These are phyloP conservation scores for Thymallus thymallus DNA, from an alignment of 2,113 vertebrate species.

Conservation along the genomic window DNA sequence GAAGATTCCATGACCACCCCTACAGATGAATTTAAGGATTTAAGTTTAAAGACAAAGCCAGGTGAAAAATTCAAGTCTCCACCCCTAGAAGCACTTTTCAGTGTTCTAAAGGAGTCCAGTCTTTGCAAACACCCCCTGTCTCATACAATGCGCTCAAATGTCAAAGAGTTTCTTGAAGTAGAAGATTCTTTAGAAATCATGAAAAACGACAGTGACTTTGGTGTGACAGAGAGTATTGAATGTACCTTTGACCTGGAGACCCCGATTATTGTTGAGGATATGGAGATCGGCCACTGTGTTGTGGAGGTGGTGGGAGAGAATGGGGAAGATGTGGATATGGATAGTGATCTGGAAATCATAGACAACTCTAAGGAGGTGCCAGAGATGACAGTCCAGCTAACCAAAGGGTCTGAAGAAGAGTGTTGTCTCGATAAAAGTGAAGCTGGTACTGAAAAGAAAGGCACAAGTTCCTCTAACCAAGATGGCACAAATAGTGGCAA, in stretches of 20 bases:
- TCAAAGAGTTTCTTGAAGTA: slow-evolving; percentile 31
- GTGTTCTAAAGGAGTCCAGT: slow-evolving; percentile 47
- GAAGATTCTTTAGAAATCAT: slow-evolving; percentile 31
- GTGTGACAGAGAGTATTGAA: slow-evolving; percentile 18
- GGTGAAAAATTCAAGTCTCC: slow-evolving; percentile 22
- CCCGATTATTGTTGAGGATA: slow-evolving; percentile 63
- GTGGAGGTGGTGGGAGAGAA: slow-evolving; percentile 59
- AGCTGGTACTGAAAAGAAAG: slow-evolving; percentile 12
- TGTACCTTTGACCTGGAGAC: slow-evolving; percentile 44
- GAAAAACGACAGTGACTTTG: slow-evolving; percentile 22
- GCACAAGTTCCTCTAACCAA: slow-evolving; percentile 16
- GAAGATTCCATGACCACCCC: slow-evolving; percentile 23
- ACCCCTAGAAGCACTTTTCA: slow-evolving; percentile 39
- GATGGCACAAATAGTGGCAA: slow-evolving; percentile 24
- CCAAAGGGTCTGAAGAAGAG: slow-evolving; percentile 28
- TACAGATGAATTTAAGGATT: slow-evolving; percentile 31
- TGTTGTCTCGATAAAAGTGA: slow-evolving; percentile 25
- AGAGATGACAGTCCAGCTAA: neutral
- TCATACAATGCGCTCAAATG: slow-evolving; percentile 29
- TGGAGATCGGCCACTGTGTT: slow-evolving; percentile 68
- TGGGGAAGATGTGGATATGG: slow-evolving; percentile 44
- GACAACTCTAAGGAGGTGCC: slow-evolving; percentile 34
- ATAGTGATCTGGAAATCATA: slow-evolving; percentile 48
- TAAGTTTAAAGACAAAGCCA: slow-evolving; percentile 20
- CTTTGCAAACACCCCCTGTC: slow-evolving; percentile 30